Conservation (phyloP, 1,140 invertebrate species). For the Olivierus martensii region DNA sequence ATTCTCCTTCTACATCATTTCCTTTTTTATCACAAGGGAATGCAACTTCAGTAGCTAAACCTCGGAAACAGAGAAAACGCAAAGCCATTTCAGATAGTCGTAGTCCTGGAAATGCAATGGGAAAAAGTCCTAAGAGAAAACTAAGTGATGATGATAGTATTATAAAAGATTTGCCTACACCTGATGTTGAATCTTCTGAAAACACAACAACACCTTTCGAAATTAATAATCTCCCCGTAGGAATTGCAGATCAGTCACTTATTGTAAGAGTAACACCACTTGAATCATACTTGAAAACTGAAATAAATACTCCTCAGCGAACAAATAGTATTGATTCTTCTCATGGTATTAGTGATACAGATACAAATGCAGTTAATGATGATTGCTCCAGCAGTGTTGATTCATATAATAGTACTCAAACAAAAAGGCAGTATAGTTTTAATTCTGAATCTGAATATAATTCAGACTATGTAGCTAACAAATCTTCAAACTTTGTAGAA, state of each 20-base stretch:
- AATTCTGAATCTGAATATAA: background rate
- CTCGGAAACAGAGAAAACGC: conserved; percentile 20
- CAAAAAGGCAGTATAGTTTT: background rate
- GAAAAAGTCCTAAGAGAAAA: conserved; percentile 31
- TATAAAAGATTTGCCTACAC: conserved; percentile 13
- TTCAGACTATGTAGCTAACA: no score
- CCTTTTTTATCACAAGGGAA: conserved; percentile 6
- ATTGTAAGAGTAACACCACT: background rate
- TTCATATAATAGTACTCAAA: background rate
- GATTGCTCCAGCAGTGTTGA: background rate
- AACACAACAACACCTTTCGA: conserved; percentile 1
- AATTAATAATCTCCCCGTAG: background rate
- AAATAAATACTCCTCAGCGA: no score
- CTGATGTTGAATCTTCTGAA: conserved; percentile 18
- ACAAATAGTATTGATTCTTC: background rate
- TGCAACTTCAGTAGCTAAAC: conserved; percentile 1
- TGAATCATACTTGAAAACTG: background rate
- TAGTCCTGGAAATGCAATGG: conserved; percentile 19
- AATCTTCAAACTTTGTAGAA: background rate
- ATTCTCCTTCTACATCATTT: conserved; percentile 8
- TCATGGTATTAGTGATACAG: background rate
- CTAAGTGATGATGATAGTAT: conserved; percentile 24
- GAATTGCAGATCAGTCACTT: no score
- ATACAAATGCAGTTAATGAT: background rate
- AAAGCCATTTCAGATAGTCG: conserved; percentile 14